phyloP scores from a whole-genome alignment of 53 echinoderm and acorn worm species.

The Echinarachnius parma region DNA sequence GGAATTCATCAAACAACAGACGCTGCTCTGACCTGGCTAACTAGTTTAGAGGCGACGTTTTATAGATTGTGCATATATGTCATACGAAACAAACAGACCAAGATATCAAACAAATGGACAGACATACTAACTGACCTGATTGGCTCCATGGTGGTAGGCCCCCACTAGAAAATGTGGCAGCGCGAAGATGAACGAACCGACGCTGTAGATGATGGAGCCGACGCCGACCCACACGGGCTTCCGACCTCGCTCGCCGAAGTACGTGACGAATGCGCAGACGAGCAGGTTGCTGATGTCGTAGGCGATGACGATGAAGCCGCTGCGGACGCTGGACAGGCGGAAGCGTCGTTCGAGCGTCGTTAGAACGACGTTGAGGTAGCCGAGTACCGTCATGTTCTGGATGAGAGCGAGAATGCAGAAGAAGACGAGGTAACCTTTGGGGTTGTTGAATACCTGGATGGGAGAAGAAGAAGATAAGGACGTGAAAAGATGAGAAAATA shows the following conservation, averaged over 20 bases:
- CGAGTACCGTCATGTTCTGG: conserved; percentile 83
- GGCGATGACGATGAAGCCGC: conserved; percentile 70
- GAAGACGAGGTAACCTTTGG: conserved; percentile 63
- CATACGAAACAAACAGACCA: too few relatives aligned
- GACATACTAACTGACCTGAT: conserved; percentile 13
- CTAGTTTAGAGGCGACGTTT: too few relatives aligned
- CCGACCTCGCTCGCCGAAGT: conserved; percentile 72
- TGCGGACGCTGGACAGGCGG: conserved; percentile 66
- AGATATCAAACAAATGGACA: too few relatives aligned
- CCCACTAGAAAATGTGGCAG: conserved; percentile 73
- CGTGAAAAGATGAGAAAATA: not conserved
- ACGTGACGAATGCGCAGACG: conserved; percentile 70
- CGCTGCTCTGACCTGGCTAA: too few relatives aligned
- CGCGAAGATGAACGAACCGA: conserved; percentile 64
- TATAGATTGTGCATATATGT: too few relatives aligned
- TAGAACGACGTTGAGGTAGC: conserved; percentile 71
- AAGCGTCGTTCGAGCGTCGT: conserved; percentile 76
- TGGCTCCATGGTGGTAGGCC: conserved; percentile 26
- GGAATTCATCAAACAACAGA: too few relatives aligned
- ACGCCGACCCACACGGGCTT: conserved; percentile 70
- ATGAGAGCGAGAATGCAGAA: conserved; percentile 60
- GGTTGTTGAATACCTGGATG: conserved; percentile 69
- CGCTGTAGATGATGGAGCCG: conserved; percentile 64
- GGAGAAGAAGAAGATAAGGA: not conserved
- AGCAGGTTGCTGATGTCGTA: conserved; percentile 80